Base-by-base conservation (phyloP, 1,140 invertebrate species). In the Penaeus japonicus region DNA sequence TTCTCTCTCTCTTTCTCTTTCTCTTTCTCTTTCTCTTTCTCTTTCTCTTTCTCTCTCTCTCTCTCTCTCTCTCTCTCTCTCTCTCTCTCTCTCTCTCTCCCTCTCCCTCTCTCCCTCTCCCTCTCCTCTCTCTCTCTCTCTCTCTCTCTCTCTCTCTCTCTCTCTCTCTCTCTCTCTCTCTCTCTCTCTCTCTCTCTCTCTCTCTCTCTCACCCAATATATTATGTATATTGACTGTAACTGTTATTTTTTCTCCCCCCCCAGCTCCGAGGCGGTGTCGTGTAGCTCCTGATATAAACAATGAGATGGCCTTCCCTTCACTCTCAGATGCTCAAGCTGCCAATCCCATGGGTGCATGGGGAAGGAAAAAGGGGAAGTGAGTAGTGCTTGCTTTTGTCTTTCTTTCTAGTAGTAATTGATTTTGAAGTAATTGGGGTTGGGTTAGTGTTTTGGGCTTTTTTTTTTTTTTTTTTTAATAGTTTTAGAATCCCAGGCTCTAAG, bases 311-410 rank as follows among this genome's bases (percentile, higher is more conserved):
- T 89, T 89, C 75, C 87, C 87, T 24, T 89, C 87, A 27, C 80
- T 89, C 47, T 89, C 82, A 35, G 87, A 89, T 84, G 87, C 87
- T 35, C 87, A 89, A 39, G 82, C 87, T 53, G 53, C 87, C 35
- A 89, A 89, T 53, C 87, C 87, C 57, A 84, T 89, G 87, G 87
- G 87, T 39, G 87, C 87, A 20, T 89, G 87, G 87, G 87, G 87
- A 47, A 89, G 84, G 81, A 89, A 78, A 62, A 89, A 62, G 70
- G 55, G 47, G 35, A 78, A 78, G 86, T 88, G 24, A 77, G 86
- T 83, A 54, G 5, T 77, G 12, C 73, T 57, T 39, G 39, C 39
- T 39, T 10, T 39, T n/a, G 39, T 39, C 3, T 39, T 39, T 39
- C 39, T n/a, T n/a, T n/a, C n/a, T n/a, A n/a, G n/a, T n/a, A n/a